phyloP scores from a whole-genome alignment of 2,888 invertebrate species.

The Lymantria dispar region DNA sequence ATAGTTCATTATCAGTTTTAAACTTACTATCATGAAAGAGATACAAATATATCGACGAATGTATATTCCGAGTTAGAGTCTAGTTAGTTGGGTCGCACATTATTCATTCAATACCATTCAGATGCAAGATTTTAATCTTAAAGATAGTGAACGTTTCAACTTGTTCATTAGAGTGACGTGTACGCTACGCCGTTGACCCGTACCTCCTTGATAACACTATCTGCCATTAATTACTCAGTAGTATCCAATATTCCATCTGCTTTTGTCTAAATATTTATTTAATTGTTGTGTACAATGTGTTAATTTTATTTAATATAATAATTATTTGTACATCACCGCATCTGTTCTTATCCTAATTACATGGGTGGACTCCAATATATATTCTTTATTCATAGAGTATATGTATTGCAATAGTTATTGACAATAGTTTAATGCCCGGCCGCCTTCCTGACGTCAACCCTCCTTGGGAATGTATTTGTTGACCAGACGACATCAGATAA shows the following conservation, averaged over 20 bases:
- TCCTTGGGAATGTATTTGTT: too few relatives aligned
- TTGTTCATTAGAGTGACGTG: neutral
- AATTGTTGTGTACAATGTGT: neutral
- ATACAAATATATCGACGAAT: conserved; percentile 4
- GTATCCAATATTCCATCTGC: conserved; percentile 21
- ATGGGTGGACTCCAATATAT: too few relatives aligned
- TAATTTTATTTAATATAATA: neutral
- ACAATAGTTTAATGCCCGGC: too few relatives aligned
- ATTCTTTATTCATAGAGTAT: too few relatives aligned
- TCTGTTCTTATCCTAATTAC: too few relatives aligned
- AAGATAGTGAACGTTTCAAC: neutral
- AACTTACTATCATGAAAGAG: too few relatives aligned
- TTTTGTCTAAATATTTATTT: conserved; percentile 5
- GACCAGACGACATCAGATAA: too few relatives aligned
- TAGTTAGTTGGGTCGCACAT: neutral
- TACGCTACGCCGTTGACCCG: conserved; percentile 35
- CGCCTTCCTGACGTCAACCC: too few relatives aligned
- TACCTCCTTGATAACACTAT: conserved; percentile 41
- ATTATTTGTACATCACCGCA: too few relatives aligned
- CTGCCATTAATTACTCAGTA: conserved; percentile 45
- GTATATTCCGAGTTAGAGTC: too few relatives aligned
- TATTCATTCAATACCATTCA: neutral
- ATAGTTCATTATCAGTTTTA: too few relatives aligned
- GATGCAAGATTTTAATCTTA: neutral
- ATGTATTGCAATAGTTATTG: too few relatives aligned